phyloP scores from a whole-genome alignment of 1,140 invertebrate genomes.

The Drosophila pseudoobscura region DNA sequence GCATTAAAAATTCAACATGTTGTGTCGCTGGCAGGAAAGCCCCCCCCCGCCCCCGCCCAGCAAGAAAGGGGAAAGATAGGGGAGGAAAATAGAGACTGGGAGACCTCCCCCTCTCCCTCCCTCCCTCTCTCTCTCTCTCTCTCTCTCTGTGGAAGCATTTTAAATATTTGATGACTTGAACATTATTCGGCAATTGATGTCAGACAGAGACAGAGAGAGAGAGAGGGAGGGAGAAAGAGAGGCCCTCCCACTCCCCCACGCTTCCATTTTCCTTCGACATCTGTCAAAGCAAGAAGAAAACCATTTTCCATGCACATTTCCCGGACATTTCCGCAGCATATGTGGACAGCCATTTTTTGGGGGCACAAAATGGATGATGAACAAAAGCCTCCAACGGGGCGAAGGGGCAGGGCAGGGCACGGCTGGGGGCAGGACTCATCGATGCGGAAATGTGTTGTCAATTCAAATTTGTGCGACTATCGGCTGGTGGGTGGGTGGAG shows the following conservation, averaged over 20 bases:
- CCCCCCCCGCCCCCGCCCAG: too few species aligned
- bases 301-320: conserved; percentile 73
- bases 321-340: conserved; percentile 72
- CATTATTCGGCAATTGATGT: conserved; percentile 69
- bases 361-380: conserved; percentile 23
- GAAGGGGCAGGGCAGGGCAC: not conserved
- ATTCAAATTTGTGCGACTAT: conserved; percentile 56
- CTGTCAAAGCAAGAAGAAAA: conserved; percentile 61
- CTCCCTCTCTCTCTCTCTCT: too few species aligned
- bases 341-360: conserved; percentile 38
- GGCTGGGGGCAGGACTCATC: conserved; percentile 41
- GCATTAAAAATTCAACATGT: conserved; percentile 77
- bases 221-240: not conserved
- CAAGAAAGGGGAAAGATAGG: not conserved
- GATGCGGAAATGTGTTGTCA: conserved; percentile 77
- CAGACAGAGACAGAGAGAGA: conserved; percentile 27
- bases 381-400: conserved; percentile 14
- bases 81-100: not conserved
- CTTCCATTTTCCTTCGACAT: conserved; percentile 50
- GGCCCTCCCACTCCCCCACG: not conserved
- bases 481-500: not conserved
- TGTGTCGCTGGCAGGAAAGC: conserved; percentile 65
- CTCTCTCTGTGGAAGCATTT: conserved; percentile 49
- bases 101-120: conserved; percentile 8
- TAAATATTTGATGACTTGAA: conserved; percentile 71